Base-by-base conservation (phyloP, 2,797 vertebrate species). In the Moxostoma hubbsi region DNA sequence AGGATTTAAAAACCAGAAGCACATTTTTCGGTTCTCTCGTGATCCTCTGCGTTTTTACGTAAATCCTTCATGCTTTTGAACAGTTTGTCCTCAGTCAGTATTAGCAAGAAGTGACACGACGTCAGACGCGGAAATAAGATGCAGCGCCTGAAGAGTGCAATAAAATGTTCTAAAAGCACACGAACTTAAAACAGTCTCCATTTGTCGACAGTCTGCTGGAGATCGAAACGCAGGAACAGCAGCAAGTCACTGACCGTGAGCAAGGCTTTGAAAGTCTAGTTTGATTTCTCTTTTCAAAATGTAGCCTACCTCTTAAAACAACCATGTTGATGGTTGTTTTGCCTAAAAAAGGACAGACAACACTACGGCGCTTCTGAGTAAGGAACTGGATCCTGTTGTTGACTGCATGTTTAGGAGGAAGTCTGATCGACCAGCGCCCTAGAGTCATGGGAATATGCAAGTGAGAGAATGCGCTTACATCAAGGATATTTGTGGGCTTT, bases 71-170 rank as follows among this genome's bases (percentile, higher is more conserved):
- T n/a, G 9, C 61, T 47, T 36, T 72, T 24, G 43, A 49, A 58
- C 66, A 71, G 62, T 55, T 73, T 77, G 73, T 62, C 2, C 13
- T 46, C 50, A 13, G 15, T 16, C 63, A 66, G 72, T 61, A 36
- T 36, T 36, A 36, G 36, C 36, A 36, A 36, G 63, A 81, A 69
- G 73, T 85, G 36, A 36, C 80, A 84, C 67, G 75, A 71, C 59
- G 74, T 58, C 50, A 76, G 50, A 77, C n/a, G 83, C 67, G 84
- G 79, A 87, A 85, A 79, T 84, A 81, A 81, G 74, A 81, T 77
- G 85, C 24, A 1, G 88, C 84, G 80, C 83, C 64, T 72, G 69
- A 85, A 85, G 81, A 80, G 77, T 85, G 79, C 85, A 81, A 89
- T 90, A 82, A 88, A 88, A 51, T 16, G 75, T 62, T 82, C 67